Evolutionary conservation across 2,113 vertebrate species (phyloP).

Genomic region (Catharus minimus): DNA sequence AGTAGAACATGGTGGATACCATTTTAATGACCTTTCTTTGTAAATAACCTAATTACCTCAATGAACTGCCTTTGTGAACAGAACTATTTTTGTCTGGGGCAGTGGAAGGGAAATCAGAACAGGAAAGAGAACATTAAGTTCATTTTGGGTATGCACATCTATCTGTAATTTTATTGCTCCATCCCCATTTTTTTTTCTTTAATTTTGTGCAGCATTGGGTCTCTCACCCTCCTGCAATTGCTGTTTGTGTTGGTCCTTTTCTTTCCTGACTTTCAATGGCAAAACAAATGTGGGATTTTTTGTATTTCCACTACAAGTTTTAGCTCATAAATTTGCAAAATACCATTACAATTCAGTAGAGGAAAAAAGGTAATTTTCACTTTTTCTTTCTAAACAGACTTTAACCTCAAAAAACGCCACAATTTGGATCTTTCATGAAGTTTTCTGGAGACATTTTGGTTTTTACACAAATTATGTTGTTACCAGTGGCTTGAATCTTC

Average conservation of each 20-base stretch:
- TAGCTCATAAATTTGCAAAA: background rate
- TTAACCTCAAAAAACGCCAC: background rate
- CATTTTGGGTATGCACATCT: background rate
- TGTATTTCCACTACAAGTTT: background rate
- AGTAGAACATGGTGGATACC: background rate
- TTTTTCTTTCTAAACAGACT: background rate
- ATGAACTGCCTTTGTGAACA: background rate
- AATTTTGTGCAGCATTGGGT: background rate
- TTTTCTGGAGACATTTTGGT: background rate
- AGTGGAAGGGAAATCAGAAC: background rate
- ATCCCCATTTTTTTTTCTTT: background rate
- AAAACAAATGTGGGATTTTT: background rate
- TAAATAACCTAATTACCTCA: background rate
- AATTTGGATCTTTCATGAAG: background rate
- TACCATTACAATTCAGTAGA: background rate
- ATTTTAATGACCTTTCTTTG: background rate
- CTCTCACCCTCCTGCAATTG: background rate
- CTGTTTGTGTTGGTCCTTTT: background rate
- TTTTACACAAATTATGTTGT: background rate
- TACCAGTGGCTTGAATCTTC: background rate
- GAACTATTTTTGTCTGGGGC: background rate
- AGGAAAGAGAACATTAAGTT: background rate
- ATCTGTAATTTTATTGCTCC: background rate
- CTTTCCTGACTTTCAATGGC: background rate
- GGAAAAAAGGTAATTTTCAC: background rate